Evolutionary conservation across 1,140 invertebrate species (phyloP).

Genomic region (Ctenoplectra terminalis): DNA sequence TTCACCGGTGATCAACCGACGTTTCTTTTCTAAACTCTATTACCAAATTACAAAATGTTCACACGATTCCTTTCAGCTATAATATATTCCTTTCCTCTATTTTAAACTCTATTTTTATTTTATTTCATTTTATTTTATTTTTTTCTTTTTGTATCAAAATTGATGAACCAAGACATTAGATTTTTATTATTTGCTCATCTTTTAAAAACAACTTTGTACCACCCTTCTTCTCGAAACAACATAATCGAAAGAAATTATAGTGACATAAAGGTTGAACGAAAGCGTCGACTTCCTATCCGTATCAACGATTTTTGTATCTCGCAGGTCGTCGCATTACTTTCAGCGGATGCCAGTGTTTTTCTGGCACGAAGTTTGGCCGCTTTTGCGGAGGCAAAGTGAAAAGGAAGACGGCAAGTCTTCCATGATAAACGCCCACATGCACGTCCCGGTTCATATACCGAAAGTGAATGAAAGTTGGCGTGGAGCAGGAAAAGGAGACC

Average conservation of each 20-base stretch:
- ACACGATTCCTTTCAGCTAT: not conserved
- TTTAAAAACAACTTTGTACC: too few relatives aligned
- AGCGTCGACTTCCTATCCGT: too few relatives aligned
- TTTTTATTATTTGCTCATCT: too few relatives aligned
- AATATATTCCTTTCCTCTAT: too few relatives aligned
- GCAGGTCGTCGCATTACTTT: constrained; percentile 18
- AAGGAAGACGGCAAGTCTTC: constrained; percentile 9
- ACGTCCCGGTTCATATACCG: constrained; percentile 20
- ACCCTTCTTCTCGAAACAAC: too few relatives aligned
- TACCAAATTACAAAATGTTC: not conserved
- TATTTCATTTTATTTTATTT: too few relatives aligned
- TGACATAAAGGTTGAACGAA: too few relatives aligned
- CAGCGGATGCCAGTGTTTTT: constrained; percentile 13
- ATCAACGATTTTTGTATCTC: constrained; percentile 9
- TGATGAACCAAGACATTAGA: too few relatives aligned
- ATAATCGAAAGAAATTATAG: not conserved
- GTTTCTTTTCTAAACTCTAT: not conserved
- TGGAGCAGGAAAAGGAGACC: not conserved
- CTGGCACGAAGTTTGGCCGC: constrained; percentile 18
- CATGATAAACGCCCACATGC: constrained; percentile 33
- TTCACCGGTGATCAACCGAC: not conserved
- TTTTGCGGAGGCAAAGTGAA: constrained; percentile 27
- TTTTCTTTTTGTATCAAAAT: too few relatives aligned
- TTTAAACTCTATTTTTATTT: too few relatives aligned
- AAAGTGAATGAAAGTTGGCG: constrained; percentile 51